Conservation (phyloP, 1,140 invertebrate genomes). For the Bemisia tabaci region DNA sequence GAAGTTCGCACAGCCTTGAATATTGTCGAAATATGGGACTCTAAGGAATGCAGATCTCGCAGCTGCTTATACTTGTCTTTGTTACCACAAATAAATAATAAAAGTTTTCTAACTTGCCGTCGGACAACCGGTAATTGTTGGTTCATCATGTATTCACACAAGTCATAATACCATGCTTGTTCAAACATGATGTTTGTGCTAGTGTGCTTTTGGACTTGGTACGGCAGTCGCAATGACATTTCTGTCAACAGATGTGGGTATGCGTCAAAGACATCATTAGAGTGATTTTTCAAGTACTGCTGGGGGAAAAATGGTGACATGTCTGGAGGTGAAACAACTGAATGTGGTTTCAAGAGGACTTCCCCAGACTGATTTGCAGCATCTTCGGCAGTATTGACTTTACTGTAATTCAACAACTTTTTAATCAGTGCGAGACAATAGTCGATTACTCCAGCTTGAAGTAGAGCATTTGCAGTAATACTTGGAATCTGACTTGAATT, state of each 20-base stretch:
- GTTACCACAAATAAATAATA: constrained; percentile 86
- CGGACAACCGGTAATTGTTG: constrained; percentile 48
- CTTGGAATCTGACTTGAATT: constrained; percentile 53
- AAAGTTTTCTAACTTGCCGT: constrained; percentile 72
- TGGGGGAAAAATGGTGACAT: constrained; percentile 92
- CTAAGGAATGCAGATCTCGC: constrained; percentile 79
- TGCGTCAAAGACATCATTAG: constrained; percentile 82
- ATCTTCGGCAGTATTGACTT: constrained; percentile 34
- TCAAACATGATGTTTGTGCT: constrained; percentile 39
- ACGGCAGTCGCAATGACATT: constrained; percentile 84
- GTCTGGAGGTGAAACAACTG: constrained; percentile 66
- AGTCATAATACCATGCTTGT: constrained; percentile 55
- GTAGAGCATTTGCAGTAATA: constrained; percentile 59
- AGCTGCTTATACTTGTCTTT: constrained; percentile 91
- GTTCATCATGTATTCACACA: constrained; percentile 97
- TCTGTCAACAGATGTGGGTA: constrained; percentile 89
- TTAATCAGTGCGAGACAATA: constrained; percentile 71
- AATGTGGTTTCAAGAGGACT: constrained; percentile 63
- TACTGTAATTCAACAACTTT: constrained; percentile 40
- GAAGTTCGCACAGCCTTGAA: background rate
- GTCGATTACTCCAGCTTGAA: constrained; percentile 61
- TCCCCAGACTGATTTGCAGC: constrained; percentile 29
- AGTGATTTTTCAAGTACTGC: constrained; percentile 83
- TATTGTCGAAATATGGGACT: constrained; percentile 46
- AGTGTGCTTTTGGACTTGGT: constrained; percentile 72